Conservation (phyloP, 2,797 vertebrate genomes). For the Rhyacichthys aspro region DNA sequence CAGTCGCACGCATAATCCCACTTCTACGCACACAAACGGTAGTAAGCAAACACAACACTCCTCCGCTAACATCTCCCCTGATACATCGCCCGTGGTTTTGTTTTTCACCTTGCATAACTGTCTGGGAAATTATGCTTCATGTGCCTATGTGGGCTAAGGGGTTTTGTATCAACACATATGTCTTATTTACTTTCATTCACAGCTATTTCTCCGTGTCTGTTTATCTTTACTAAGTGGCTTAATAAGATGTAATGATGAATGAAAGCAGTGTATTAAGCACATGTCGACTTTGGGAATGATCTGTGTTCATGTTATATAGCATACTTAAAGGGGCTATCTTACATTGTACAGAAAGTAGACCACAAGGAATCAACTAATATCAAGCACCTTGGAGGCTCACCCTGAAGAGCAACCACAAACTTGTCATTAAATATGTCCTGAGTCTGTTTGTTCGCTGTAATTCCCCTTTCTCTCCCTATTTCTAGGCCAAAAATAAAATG, state of each 20-base stretch:
- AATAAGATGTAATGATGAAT: background rate
- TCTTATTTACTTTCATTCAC: constrained; percentile 1
- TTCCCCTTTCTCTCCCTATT: background rate
- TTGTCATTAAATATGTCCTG: too few relatives aligned
- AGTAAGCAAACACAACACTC: constrained; percentile 34
- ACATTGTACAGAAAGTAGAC: too few relatives aligned
- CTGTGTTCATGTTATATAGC: too few relatives aligned
- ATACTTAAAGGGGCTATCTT: too few relatives aligned
- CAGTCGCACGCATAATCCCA: constrained; percentile 14
- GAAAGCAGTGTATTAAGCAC: too few relatives aligned
- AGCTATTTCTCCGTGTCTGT: background rate
- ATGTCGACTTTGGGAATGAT: too few relatives aligned
- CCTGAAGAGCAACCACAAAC: too few relatives aligned
- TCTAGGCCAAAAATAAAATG: too few relatives aligned
- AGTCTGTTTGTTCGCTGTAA: background rate
- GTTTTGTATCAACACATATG: too few relatives aligned
- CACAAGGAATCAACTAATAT: too few relatives aligned
- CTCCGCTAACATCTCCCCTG: background rate
- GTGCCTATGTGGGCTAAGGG: constrained; percentile 12
- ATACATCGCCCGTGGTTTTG: constrained; percentile 34
- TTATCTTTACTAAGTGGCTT: background rate
- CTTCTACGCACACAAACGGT: constrained; percentile 35
- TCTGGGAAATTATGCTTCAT: constrained; percentile 19
- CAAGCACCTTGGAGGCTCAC: too few relatives aligned
- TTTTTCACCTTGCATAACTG: constrained; percentile 21